Evolutionary conservation across 1,140 invertebrate genomes (phyloP), one percentile per base, ranked within the genome.

Genomic region (Antheraea pernyi): DNA sequence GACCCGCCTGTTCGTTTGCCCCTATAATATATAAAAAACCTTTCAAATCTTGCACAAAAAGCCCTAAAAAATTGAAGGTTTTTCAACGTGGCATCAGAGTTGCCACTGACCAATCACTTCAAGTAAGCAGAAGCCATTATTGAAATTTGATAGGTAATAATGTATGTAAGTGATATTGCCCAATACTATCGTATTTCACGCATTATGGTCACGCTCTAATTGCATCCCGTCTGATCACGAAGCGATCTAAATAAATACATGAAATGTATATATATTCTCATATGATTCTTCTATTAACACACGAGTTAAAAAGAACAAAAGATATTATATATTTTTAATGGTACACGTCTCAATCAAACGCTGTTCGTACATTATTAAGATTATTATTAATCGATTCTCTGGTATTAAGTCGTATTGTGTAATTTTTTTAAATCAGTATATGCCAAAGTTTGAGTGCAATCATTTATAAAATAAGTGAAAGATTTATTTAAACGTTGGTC

Each of bases 131-230:
- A 42, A 42, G 0, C 39, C 7, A 42, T 42, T 42, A 42, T 42
- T 42, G 39, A 42, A 42, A 42, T 7, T 42, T 42, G 39, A 42
- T 42, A 42, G 7, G 11, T 42, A 42, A 42, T n/a, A n/a, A n/a
- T n/a, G n/a, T n/a, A n/a, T 42, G 46, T 53, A 16, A 53, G 46
- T 53, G 13, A 73, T 61, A 62, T 73, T 73, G 58, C 73, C 19
- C 18, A 77, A 73, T 67, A 37, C 64, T 73, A 71, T 71, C 67
- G 63, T 69, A 71, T 73, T 70, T 62, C 69, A 69, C 61, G 62
- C 61, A 53, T 48, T 73, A 73, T 63, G 65, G 68, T 73, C 73
- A 73, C 70, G 69, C 67, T 69, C 70, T 77, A 77, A 77, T 77
- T 72, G 68, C 67, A 62, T 67, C 62, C 16, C 46, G 61, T 70